Evolutionary conservation across 2,888 invertebrate species (phyloP), one percentile per base, ranked within the genome.

Genomic region (Orchesellides sinensis): DNA sequence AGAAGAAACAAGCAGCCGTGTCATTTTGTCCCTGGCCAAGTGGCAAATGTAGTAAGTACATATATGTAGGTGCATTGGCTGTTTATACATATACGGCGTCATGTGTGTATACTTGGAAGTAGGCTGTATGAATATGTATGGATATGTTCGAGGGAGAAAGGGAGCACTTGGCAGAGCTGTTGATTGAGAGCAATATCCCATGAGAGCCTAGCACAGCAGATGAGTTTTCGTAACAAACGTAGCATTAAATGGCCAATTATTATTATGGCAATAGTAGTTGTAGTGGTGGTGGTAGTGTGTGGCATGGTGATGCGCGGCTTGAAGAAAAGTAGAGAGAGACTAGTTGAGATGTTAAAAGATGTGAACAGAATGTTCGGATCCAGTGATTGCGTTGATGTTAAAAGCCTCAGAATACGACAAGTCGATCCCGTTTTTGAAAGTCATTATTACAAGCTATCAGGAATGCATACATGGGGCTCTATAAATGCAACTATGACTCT

Each of bases 191-290:
- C 68, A 74, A 74, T 68, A 81, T 81, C 81, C 74, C 81, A n/a
- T 59, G 81, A 81, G 81, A 81, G 81, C 81, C 81, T 73, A 81
- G 74, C 74, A 61, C 81, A 81, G 81, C 81, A 81, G 81, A 81
- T 81, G 81, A 81, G 81, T 81, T 81, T 81, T 81, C 47, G 74
- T 81, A 81, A 74, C 74, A 81, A 81, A 81, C 81, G 81, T 81
- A 81, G 81, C 81, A 81, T 81, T 81, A 74, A 81, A 81, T 81
- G 81, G 81, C 74, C 81, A 81, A 81, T 81, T 81, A 81, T 81
- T 74, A 74, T 74, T 68, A 68, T 81, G 69, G 81, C 68, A 68
- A 74, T 68, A 73, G 80, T 54, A 73, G 65, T 61, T 63, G 78
- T 63, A 56, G 47, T 32, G 32, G 54, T 72, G 35, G 47, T 72